Percentiles rank a stretch among this genome's conserved stretches.
Evolutionary conservation across 2,888 invertebrate genomes (phyloP).

Genomic region (Dynastes hyllus): DNA sequence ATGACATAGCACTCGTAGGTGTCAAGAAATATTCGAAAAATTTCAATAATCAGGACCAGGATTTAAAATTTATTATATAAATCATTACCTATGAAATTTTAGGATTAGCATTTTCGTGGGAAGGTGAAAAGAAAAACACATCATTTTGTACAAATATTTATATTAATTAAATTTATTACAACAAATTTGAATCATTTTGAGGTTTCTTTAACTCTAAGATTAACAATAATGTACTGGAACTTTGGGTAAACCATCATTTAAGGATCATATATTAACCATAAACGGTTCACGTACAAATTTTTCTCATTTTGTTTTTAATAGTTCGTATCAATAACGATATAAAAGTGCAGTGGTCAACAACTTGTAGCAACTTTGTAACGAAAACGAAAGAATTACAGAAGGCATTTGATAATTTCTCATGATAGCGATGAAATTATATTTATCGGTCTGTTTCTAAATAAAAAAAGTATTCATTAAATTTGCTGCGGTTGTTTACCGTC

Average conservation of each 20-base stretch:
- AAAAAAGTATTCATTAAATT: conserved; percentile 12
- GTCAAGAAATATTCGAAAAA: too few species aligned
- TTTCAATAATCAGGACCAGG: too few species aligned
- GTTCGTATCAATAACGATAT: conserved; percentile 34
- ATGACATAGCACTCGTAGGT: too few species aligned
- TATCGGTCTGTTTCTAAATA: neutral
- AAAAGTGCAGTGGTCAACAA: conserved; percentile 48
- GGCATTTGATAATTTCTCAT: neutral
- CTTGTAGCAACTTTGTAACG: conserved; percentile 26
- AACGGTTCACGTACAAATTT: conserved; percentile 40
- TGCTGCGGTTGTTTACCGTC: neutral
- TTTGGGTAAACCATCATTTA: conserved; percentile 39
- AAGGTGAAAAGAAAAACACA: neutral
- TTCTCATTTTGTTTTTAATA: conserved; percentile 14
- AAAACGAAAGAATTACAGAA: conserved; percentile 16
- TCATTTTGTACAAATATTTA: conserved; percentile 43
- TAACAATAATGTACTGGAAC: conserved; percentile 48
- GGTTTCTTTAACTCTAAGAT: conserved; percentile 47
- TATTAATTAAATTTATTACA: conserved; percentile 48
- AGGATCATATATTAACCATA: conserved; percentile 33
- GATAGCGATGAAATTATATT: neutral
- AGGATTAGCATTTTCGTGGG: too few species aligned
- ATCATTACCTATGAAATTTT: too few species aligned
- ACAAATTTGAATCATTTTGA: conserved; percentile 47
- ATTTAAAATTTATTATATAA: too few species aligned